Evolutionary conservation across 2,888 invertebrate genomes (phyloP).

Genomic region (Rhagonycha fulva): DNA sequence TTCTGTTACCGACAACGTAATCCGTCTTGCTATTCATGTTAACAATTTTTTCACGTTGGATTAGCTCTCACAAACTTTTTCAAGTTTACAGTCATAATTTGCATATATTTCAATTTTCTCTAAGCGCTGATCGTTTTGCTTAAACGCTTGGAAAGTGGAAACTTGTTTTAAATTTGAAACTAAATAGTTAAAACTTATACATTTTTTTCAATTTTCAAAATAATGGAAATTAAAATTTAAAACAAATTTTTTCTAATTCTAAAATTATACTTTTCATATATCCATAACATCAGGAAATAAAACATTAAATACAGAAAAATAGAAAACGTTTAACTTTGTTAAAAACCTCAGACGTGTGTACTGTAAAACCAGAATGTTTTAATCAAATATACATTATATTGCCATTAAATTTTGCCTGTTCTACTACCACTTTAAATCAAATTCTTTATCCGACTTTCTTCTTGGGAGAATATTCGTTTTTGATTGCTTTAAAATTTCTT

Average conservation of each 20-base stretch:
- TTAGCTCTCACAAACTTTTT: constrained; percentile 28
- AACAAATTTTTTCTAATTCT: neutral
- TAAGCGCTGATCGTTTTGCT: neutral
- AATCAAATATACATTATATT: constrained; percentile 30
- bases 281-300: neutral
- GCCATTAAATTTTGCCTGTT: constrained; percentile 28
- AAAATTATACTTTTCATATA: neutral
- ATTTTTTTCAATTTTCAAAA: neutral
- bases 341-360: constrained; percentile 19
- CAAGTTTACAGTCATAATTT: constrained; percentile 23
- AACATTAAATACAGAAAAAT: constrained; percentile 11
- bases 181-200: neutral
- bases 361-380: constrained; percentile 23
- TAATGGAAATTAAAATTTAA: neutral
- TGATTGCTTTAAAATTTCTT: constrained; percentile 16
- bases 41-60: constrained; percentile 32
- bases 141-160: neutral
- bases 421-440: constrained; percentile 30
- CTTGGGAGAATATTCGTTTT: constrained; percentile 26
- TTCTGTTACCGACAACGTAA: constrained; percentile 33
- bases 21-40: constrained; percentile 35
- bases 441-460: constrained; percentile 22
- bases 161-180: neutral
- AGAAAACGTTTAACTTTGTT: constrained; percentile 25
- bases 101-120: constrained; percentile 14